Evolutionary conservation across 2,797 vertebrate species (phyloP).

Genomic region (Urocyon cinereoargenteus): DNA sequence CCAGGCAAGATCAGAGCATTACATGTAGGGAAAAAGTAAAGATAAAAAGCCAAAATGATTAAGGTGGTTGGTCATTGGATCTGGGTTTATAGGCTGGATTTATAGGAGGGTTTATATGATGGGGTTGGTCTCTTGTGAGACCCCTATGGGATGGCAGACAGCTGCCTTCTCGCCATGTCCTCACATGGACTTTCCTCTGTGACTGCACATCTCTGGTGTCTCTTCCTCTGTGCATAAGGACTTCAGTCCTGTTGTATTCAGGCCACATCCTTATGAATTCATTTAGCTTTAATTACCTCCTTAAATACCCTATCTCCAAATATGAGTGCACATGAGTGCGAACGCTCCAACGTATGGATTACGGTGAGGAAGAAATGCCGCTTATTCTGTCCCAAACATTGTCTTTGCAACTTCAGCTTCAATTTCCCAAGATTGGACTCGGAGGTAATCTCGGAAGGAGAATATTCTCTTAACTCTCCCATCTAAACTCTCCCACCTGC

Average conservation of each 20-base stretch:
- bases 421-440: neutral
- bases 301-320: neutral
- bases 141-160: neutral
- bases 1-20: neutral
- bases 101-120: accelerated
- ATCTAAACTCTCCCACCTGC: neutral
- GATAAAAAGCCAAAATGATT: too few species aligned
- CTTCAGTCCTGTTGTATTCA: neutral
- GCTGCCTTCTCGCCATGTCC: neutral
- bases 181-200: neutral
- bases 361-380: accelerated
- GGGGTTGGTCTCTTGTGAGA: neutral
- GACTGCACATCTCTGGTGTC: accelerated
- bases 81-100: neutral
- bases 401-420: neutral
- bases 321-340: accelerated
- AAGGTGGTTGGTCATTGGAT: accelerated
- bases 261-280: neutral
- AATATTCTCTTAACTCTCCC: neutral
- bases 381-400: too few species aligned
- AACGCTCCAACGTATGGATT: neutral
- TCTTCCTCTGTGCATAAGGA: neutral
- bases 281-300: neutral
- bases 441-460: neutral
- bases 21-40: neutral